Base-by-base conservation (phyloP, 2,113 vertebrate genomes). In the Hipposideros armiger region DNA sequence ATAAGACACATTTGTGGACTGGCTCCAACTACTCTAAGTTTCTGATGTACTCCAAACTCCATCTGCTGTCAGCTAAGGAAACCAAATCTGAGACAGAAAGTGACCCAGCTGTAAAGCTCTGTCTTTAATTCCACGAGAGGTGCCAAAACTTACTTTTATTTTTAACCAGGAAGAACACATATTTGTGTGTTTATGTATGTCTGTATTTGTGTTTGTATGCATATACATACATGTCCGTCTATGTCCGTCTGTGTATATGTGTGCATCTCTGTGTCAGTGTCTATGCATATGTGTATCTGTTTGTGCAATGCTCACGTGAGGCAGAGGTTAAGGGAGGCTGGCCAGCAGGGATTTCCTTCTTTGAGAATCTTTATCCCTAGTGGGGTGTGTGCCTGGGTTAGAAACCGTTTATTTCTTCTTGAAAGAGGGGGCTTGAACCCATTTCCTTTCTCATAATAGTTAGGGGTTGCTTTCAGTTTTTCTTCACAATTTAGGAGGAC, bases 211-310 rank as follows among this genome's bases (percentile, higher is more conserved):
- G 13, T 62, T 24, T 42, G 14, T 16, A 40, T 78, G 42, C 11
- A 22, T 26, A 11, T 8, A 7, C 4, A 11, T 2, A 4, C 7
- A 11, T 11, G 13, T 28, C 24, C 42, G 20, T 26, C 9, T 26
- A 11, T 73, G 19, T 26, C n/a, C 11, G 24, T 26, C n/a, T 40
- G 36, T 19, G 6, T 36, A 4, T n/a, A 13, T 30, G 3, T 4
- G 1, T 19, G 3, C 0, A 8, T 28, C 16, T 56, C 13, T 42
- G n/a, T 60, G 36, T 15, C 15, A 14, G 22, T 36, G 32, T 36
- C 62, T 50, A 20, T 67, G 28, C 5, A 9, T 24, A 60, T 20
- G 3, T 24, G 13, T 22, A 1, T 26, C 2, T 69, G 8, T 36
- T 0, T 50, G 87, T 8, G 52, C 8, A 19, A 52, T 8, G 16